These are phyloP conservation scores for Theretra japonica DNA, from an alignment of 2,888 invertebrate genomes.

Conservation along the genomic window DNA sequence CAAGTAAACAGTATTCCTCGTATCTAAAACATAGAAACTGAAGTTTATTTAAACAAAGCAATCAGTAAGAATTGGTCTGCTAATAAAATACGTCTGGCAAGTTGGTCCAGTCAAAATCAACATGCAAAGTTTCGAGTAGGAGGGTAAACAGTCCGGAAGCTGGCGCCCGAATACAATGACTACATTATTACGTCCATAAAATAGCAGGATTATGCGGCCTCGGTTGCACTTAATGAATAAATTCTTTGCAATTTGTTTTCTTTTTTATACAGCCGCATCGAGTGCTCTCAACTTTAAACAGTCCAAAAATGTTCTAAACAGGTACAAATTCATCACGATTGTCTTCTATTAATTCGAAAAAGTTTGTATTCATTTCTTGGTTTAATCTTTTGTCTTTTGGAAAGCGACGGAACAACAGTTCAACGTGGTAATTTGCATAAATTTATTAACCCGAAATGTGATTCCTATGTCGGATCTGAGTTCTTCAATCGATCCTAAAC, in stretches of 20 bases:
- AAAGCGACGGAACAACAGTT: neutral
- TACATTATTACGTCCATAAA: neutral
- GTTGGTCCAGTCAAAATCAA: neutral
- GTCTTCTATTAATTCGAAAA: neutral
- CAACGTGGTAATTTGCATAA: too few relatives aligned
- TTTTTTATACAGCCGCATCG: too few relatives aligned
- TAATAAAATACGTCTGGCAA: constrained; percentile 5
- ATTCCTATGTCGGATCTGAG: too few relatives aligned
- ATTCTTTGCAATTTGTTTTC: too few relatives aligned
- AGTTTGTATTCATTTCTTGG: neutral
- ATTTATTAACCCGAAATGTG: too few relatives aligned
- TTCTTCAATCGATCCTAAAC: too few relatives aligned
- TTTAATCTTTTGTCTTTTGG: neutral
- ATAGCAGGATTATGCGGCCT: neutral
- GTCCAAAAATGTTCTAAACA: too few relatives aligned
- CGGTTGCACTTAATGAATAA: too few relatives aligned
- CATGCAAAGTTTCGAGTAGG: neutral
- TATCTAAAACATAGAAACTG: neutral
- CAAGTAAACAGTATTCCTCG: neutral
- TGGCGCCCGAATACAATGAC: neutral
- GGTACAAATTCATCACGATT: neutral
- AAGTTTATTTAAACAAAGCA: neutral
- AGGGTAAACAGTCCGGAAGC: neutral
- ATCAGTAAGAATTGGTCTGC: neutral
- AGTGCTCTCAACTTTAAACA: too few relatives aligned